A percentile compares a stretch with the other conserved stretches of the same genome.
Conservation (phyloP, 2,888 invertebrate species). For the Magallana nippona region DNA sequence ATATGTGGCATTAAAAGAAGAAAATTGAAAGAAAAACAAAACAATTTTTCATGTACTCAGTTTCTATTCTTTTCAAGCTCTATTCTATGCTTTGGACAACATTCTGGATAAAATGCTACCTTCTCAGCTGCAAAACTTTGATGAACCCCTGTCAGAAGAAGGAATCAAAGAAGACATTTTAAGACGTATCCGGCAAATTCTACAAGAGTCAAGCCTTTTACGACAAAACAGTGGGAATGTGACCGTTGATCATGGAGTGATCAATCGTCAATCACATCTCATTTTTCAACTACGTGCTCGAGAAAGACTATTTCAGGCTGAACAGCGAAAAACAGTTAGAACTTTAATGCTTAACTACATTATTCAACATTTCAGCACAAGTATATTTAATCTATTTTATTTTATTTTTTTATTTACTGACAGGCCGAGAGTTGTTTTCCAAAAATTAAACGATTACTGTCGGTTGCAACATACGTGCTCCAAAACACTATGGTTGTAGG, state of each 20-base stretch:
- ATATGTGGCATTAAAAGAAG: too few relatives aligned
- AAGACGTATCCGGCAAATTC: not conserved
- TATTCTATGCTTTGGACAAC: not conserved
- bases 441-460: not conserved
- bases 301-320: not conserved
- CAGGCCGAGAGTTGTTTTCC: not conserved
- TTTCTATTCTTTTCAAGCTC: not conserved
- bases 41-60: too few relatives aligned
- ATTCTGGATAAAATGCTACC: conserved; percentile 1
- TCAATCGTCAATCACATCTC: not conserved
- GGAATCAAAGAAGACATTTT: conserved; percentile 1
- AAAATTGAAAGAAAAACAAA: too few relatives aligned
- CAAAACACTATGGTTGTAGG: not conserved
- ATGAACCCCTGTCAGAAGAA: not conserved
- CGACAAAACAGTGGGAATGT: not conserved
- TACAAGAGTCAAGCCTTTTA: conserved; percentile 11
- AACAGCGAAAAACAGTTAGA: not conserved
- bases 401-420: too few relatives aligned
- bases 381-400: too few relatives aligned
- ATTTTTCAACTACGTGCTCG: conserved; percentile 6
- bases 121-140: not conserved
- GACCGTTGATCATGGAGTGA: not conserved
- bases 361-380: too few relatives aligned
- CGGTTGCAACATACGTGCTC: not conserved
- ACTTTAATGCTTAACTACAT: not conserved